phyloP scores from a whole-genome alignment of 2,888 invertebrate genomes.

The Glaucopsyche alexis region DNA sequence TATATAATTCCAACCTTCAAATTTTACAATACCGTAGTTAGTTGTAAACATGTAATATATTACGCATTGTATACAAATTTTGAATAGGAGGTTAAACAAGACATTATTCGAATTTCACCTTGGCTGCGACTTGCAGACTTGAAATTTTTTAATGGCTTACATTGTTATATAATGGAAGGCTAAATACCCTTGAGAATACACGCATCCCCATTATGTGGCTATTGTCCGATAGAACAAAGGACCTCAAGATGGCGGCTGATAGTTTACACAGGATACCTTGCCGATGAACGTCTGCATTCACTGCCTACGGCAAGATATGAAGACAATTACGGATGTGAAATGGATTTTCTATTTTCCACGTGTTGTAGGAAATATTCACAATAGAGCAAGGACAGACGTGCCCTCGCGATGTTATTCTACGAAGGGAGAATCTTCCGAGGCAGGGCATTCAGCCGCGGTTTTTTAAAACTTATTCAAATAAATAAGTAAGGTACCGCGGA shows the following conservation, averaged over 20 bases:
- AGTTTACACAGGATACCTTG: constrained; percentile 30
- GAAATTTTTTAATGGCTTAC: constrained; percentile 16
- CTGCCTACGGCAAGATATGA: constrained; percentile 10
- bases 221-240: constrained; percentile 65
- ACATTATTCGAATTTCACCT: constrained; percentile 9
- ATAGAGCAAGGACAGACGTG: background rate
- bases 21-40: constrained; percentile 8
- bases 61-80: constrained; percentile 22
- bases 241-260: constrained; percentile 42
- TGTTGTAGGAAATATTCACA: too few species aligned
- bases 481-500: background rate
- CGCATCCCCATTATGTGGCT: constrained; percentile 62
- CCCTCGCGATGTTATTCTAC: background rate
- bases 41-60: constrained; percentile 18
- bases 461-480: background rate
- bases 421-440: background rate
- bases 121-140: constrained; percentile 1
- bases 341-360: constrained; percentile 4
- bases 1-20: background rate
- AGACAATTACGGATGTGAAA: constrained; percentile 7
- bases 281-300: constrained; percentile 1
- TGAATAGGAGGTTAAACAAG: background rate
- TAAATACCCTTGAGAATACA: constrained; percentile 44
- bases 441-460: background rate
- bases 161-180: constrained; percentile 30